Evolutionary conservation across 92 coral and sea anemone species (phyloP), one percentile per base, ranked within the genome.

Genomic region (Phymanthus crucifer): DNA sequence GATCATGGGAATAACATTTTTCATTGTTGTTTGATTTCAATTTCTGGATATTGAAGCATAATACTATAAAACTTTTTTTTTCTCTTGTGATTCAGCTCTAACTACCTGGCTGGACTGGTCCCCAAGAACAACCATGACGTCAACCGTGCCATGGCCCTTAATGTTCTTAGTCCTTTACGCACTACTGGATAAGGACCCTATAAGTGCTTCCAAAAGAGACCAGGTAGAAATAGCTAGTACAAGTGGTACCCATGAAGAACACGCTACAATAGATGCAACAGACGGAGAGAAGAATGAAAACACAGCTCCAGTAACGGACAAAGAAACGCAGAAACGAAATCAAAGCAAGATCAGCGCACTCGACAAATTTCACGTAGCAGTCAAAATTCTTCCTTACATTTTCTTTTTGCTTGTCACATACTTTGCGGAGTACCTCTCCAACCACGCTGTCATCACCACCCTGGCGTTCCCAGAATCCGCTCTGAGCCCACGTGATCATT

Each of bases 401-500:
- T 46, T 87, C 73, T 90, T 84, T 50, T 92, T 93, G 11, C 85
- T 93, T 66, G 80, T 90, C 1, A 87, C 97, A 0, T 93, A 93
- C 83, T 90, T 93, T 75, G 74, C 94, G 47, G 97, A 93, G 73
- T 93, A 93, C 79, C 78, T 93, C 29, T 80, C 97, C 50, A 93
- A 93, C 69, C 97, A 93, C 74, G 87, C 97, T 33, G 88, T 93
- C 50, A 85, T 93, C 6, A 93, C 97, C 17, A 90, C 97, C 12
- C 71, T 92, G 16, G 89, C 91, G 18, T 92, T 87, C 57, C 89
- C 85, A 31, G 90, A 79, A 40, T 81, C 94, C 71, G 81, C 86
- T 0, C 88, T 92, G 32, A 73, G 74, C 23, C 97, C 97, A 17
- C 82, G 97, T 57, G 97, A 92, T 61, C 97, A 92, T 77, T 92